phyloP scores from a whole-genome alignment of 2,113 vertebrate genomes.

The Myotis lucifugus region DNA sequence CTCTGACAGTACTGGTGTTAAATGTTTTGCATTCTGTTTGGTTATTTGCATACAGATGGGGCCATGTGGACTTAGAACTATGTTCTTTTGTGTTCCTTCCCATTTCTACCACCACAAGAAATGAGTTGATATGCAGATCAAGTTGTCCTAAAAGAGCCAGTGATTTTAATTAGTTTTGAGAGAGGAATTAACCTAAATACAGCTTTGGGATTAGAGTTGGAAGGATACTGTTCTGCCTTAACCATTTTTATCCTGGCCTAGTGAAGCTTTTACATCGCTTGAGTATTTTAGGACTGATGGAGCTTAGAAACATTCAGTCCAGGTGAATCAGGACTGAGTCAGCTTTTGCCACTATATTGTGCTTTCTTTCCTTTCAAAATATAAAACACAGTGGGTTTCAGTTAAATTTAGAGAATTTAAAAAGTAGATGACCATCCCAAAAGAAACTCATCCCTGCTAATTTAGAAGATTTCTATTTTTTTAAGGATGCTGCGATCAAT shows the following conservation, averaged over 20 bases:
- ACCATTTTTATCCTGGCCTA: not conserved
- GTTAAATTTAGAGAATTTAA: not conserved
- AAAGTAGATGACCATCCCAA: not conserved
- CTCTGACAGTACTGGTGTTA: slow-evolving; percentile 43
- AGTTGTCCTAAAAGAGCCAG: slow-evolving; percentile 50
- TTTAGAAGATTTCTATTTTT: not conserved
- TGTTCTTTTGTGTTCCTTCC: slow-evolving; percentile 41
- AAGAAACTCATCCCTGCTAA: not conserved
- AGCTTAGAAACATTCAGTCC: not conserved
- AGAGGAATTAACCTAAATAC: slow-evolving; percentile 38
- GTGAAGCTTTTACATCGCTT: not conserved
- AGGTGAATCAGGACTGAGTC: not conserved
- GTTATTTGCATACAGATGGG: slow-evolving; percentile 69
- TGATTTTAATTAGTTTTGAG: slow-evolving; percentile 69
- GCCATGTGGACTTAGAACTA: slow-evolving; percentile 39
- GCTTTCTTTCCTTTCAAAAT: slow-evolving; percentile 28
- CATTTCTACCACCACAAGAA: slow-evolving; percentile 29
- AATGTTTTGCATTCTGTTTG: slow-evolving; percentile 18
- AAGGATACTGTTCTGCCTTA: slow-evolving; percentile 37
- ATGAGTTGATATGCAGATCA: slow-evolving; percentile 61
- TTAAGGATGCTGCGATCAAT: not conserved
- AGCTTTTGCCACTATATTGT: not conserved
- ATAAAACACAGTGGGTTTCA: not conserved
- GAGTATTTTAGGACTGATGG: slow-evolving; percentile 2
- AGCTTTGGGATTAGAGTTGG: slow-evolving; percentile 8